Evolutionary conservation across 2,797 vertebrate genomes (phyloP).

Genomic region (Rhinella marina): DNA sequence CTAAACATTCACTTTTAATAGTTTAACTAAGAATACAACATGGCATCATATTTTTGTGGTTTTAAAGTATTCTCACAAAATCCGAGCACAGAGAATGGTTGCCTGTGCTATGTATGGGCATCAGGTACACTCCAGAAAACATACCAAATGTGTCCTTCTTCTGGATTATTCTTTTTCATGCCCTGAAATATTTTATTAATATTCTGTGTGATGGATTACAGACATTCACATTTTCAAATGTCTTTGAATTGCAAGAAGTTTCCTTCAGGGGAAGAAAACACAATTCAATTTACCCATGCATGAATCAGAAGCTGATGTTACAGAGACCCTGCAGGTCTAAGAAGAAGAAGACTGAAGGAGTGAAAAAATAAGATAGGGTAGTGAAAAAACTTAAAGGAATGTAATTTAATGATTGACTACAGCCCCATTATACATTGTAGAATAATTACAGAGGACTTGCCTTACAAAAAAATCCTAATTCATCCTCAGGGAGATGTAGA

Average conservation of each 20-base stretch:
- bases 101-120: neutral
- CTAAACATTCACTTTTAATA: neutral
- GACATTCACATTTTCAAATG: constrained; percentile 40
- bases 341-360: neutral
- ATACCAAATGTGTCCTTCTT: neutral
- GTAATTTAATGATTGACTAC: neutral
- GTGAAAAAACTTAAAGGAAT: neutral
- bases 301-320: constrained; percentile 29
- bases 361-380: neutral
- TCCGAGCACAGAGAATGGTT: neutral
- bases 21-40: neutral
- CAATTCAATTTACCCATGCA: constrained; percentile 49
- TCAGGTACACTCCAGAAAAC: neutral
- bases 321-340: constrained; percentile 19
- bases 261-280: constrained; percentile 24
- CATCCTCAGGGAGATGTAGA: neutral
- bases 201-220: constrained; percentile 42
- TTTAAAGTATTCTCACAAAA: neutral
- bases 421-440: neutral
- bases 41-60: neutral
- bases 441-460: neutral
- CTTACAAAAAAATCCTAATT: neutral
- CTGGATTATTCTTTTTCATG: neutral
- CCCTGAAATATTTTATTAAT: constrained; percentile 35
- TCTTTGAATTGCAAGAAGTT: constrained; percentile 37